Percentiles rank a stretch among this genome's conserved stretches.
phyloP scores from a whole-genome alignment of 2,888 invertebrate species.

The Dicycla oo region DNA sequence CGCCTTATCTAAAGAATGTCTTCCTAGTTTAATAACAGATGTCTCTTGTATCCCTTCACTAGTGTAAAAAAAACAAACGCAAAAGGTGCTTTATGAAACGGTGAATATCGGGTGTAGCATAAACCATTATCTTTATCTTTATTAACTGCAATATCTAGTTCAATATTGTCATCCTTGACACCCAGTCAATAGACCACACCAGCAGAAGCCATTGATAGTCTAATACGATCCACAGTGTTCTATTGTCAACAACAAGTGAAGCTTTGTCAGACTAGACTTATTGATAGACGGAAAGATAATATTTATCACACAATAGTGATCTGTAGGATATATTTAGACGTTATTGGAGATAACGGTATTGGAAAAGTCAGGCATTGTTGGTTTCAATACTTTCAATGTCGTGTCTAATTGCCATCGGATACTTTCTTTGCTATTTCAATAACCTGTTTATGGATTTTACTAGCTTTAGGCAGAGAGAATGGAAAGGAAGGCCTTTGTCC shows the following conservation, averaged over 20 bases:
- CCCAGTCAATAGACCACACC: slow-evolving; percentile 31
- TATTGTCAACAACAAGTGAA: slow-evolving; percentile 57
- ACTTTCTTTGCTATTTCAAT: slow-evolving; percentile 34
- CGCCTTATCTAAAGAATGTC: slow-evolving; percentile 1
- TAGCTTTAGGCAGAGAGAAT: too few relatives aligned
- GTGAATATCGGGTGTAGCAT: background rate
- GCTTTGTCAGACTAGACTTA: slow-evolving; percentile 59
- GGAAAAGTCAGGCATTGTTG: slow-evolving; percentile 33
- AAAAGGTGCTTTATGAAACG: too few relatives aligned
- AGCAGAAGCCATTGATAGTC: slow-evolving; percentile 53
- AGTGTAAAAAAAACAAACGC: too few relatives aligned
- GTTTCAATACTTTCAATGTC: slow-evolving; percentile 25
- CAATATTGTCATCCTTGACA: slow-evolving; percentile 28
- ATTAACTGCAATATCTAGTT: slow-evolving; percentile 27
- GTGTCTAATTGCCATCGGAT: slow-evolving; percentile 49
- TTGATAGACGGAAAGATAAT: slow-evolving; percentile 61
- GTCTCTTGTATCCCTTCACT: slow-evolving; percentile 16
- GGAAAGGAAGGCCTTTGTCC: too few relatives aligned
- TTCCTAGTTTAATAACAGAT: slow-evolving; percentile 27
- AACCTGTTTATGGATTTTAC: too few relatives aligned
- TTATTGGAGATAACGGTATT: slow-evolving; percentile 52
- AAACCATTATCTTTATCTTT: slow-evolving; percentile 7
- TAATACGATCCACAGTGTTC: slow-evolving; percentile 42
- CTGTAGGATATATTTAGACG: slow-evolving; percentile 48
- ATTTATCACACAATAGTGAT: slow-evolving; percentile 56